Evolutionary conservation across 2,888 invertebrate species (phyloP).

Genomic region (Cotesia congregata): DNA sequence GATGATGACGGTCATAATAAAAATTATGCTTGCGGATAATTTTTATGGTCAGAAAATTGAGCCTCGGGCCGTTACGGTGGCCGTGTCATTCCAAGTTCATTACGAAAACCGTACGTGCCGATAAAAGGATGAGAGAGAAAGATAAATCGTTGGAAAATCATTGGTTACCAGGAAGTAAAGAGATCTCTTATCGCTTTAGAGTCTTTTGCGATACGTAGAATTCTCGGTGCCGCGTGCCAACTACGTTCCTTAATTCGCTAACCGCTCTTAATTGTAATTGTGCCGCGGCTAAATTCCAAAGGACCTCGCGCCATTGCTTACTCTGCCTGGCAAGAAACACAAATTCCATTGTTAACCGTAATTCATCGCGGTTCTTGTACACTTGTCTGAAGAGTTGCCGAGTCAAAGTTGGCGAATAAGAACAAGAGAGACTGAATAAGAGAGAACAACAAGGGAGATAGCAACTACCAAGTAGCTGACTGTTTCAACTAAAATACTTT

Average conservation of each 20-base stretch:
- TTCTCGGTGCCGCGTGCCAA: slow-evolving; percentile 38
- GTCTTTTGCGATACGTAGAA: slow-evolving; percentile 32
- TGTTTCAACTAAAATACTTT: slow-evolving; percentile 33
- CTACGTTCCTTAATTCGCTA: slow-evolving; percentile 68
- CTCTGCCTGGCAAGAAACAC: slow-evolving; percentile 59
- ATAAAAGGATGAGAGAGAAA: slow-evolving; percentile 14
- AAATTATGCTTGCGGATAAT: neutral
- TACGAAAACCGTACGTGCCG: neutral
- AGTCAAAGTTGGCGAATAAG: slow-evolving; percentile 23
- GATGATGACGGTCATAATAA: too few species aligned
- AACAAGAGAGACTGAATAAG: slow-evolving; percentile 21
- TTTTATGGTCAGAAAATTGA: neutral
- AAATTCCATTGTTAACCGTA: slow-evolving; percentile 68
- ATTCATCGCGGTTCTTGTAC: slow-evolving; percentile 61
- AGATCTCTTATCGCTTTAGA: slow-evolving; percentile 37
- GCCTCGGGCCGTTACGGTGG: neutral
- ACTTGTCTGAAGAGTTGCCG: slow-evolving; percentile 35
- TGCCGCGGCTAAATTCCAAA: slow-evolving; percentile 65
- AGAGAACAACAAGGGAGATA: slow-evolving; percentile 22
- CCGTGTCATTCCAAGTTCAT: slow-evolving; percentile 4
- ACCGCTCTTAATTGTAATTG: slow-evolving; percentile 70
- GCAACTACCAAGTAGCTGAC: slow-evolving; percentile 7
- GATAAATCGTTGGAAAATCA: slow-evolving; percentile 27
- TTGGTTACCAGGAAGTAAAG: slow-evolving; percentile 34
- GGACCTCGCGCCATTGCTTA: slow-evolving; percentile 51